Percentiles rank a stretch among this genome's conserved stretches.
Conservation (phyloP, 2,888 invertebrate genomes). For the Hirtodrosophila trivittata region DNA sequence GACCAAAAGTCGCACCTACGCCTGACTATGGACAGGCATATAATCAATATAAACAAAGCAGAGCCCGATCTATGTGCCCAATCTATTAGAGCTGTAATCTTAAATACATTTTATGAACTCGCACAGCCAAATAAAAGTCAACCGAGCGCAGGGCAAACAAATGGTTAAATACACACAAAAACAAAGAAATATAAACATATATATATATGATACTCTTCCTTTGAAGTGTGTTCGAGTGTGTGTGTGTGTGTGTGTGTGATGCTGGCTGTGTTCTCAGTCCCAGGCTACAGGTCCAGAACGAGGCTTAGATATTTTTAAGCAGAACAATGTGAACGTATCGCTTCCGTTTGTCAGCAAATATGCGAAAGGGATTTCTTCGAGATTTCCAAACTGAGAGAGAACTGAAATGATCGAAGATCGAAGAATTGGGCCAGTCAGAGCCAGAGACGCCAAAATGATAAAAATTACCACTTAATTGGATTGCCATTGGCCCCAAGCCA, state of each 20-base stretch:
- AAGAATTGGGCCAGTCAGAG: conserved; percentile 38
- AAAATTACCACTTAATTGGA: conserved; percentile 79
- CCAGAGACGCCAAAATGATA: conserved; percentile 55
- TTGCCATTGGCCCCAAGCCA: conserved; percentile 51
- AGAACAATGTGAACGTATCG: conserved; percentile 76
- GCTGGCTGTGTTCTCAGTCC: conserved; percentile 32
- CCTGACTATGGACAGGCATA: conserved; percentile 42
- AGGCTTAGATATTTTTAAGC: conserved; percentile 57
- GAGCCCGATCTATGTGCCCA: conserved; percentile 40
- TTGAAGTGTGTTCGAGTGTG: neutral
- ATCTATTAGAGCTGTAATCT: conserved; percentile 57
- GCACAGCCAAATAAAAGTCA: conserved; percentile 56
- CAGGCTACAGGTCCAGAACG: conserved; percentile 17
- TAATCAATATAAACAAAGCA: conserved; percentile 66
- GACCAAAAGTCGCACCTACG: conserved; percentile 59
- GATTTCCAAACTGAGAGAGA: conserved; percentile 1
- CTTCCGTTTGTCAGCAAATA: conserved; percentile 75
- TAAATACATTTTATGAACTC: conserved; percentile 74
- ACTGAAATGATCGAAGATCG: neutral
- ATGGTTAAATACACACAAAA: conserved; percentile 27
- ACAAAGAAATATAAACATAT: conserved; percentile 2
- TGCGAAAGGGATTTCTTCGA: conserved; percentile 24
- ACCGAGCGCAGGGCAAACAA: conserved; percentile 33
- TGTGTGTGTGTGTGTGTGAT: neutral
- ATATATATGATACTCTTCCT: neutral